Conservation (phyloP, 2,797 vertebrate species). For the Neoniphon sammara region DNA sequence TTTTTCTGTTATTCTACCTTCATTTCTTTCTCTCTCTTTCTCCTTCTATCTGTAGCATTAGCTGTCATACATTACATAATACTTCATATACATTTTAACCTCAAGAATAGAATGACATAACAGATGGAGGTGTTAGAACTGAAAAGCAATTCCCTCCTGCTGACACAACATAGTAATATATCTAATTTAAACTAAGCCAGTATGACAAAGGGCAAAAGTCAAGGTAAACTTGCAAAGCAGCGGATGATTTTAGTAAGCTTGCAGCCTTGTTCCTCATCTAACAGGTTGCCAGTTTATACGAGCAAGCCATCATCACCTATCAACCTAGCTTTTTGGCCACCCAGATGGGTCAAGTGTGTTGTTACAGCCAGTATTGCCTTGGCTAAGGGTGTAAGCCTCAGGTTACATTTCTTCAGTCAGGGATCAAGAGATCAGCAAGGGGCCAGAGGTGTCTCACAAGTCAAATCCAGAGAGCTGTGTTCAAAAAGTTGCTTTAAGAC, state of each 20-base stretch:
- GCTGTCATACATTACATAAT: not conserved
- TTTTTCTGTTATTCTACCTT: not conserved
- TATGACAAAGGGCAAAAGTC: slow-evolving; percentile 37
- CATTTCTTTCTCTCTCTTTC: not conserved
- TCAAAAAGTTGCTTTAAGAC: slow-evolving; percentile 53
- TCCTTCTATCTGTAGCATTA: not conserved
- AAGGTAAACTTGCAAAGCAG: slow-evolving; percentile 38
- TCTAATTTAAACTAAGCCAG: slow-evolving; percentile 42
- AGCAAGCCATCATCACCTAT: slow-evolving; percentile 52
- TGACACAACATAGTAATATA: slow-evolving; percentile 24
- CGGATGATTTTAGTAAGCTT: slow-evolving; percentile 23
- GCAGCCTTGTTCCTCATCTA: slow-evolving; percentile 23
- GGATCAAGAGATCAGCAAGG: slow-evolving; percentile 44
- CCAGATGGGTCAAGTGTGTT: slow-evolving; percentile 38
- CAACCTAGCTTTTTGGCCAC: slow-evolving; percentile 41
- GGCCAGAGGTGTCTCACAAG: slow-evolving; percentile 35
- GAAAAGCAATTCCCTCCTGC: not conserved
- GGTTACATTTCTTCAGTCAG: slow-evolving; percentile 55
- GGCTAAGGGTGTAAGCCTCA: slow-evolving; percentile 32
- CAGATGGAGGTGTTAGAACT: not conserved
- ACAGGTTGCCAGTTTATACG: slow-evolving; percentile 26
- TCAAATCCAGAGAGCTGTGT: slow-evolving; percentile 23
- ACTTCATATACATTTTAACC: not conserved
- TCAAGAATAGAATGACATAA: not conserved
- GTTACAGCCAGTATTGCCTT: slow-evolving; percentile 18